These are phyloP conservation scores for Rhingia rostrata DNA, from an alignment of 2,888 invertebrate genomes.

Conservation along the genomic window DNA sequence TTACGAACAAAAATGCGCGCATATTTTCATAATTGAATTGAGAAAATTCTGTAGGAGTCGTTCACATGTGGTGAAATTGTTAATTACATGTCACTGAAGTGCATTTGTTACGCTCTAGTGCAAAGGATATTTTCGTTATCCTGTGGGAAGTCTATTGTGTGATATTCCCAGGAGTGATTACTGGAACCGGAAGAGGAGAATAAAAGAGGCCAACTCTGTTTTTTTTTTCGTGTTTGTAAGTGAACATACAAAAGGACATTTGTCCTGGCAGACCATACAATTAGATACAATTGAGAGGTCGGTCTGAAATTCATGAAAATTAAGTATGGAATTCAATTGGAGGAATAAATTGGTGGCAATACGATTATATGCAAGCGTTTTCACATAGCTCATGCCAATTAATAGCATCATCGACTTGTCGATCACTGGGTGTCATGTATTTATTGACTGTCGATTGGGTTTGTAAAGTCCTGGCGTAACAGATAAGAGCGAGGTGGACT, in stretches of 20 bases:
- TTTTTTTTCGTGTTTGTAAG: slow-evolving; percentile 31
- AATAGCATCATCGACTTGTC: too few species aligned
- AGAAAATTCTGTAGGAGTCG: slow-evolving; percentile 39
- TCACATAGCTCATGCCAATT: too few species aligned
- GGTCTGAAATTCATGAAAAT: too few species aligned
- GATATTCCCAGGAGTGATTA: slow-evolving; percentile 47
- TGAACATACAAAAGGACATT: neutral
- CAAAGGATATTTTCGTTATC: slow-evolving; percentile 39
- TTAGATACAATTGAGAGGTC: slow-evolving; percentile 1
- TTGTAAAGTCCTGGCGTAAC: too few species aligned
- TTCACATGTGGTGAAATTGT: slow-evolving; percentile 35
- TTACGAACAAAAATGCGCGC: neutral
- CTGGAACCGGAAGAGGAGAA: slow-evolving; percentile 40
- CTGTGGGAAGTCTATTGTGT: slow-evolving; percentile 50
- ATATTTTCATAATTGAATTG: slow-evolving; percentile 53
- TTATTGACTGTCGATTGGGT: too few species aligned
- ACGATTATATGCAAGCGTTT: too few species aligned
- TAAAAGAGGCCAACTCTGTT: slow-evolving; percentile 24
- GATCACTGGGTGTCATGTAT: too few species aligned
- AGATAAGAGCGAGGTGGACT: too few species aligned
- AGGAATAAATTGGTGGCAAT: too few species aligned
- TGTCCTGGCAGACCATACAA: slow-evolving; percentile 11
- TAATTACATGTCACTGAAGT: slow-evolving; percentile 59
- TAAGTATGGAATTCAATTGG: too few species aligned
- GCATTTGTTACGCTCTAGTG: slow-evolving; percentile 42